Base-by-base conservation (phyloP, 2,797 vertebrate genomes). In the Atherinosoma microstoma region DNA sequence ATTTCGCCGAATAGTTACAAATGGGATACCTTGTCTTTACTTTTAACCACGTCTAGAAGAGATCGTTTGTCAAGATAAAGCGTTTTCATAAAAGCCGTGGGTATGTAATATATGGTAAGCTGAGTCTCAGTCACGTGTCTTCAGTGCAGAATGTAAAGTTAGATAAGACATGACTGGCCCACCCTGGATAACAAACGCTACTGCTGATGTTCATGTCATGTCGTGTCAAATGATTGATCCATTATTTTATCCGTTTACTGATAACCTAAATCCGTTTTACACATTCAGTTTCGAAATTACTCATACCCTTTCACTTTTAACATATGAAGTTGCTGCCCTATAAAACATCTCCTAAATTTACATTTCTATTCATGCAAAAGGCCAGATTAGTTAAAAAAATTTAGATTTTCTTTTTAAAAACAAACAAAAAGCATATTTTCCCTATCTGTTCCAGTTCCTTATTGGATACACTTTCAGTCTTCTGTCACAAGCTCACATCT, bases 161-260 rank as follows among this genome's bases (percentile, higher is more conserved):
- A 84, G 89, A 93, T 93, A 94, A 93, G 87, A 38, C 49, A 27
- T 16, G 42, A 61, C 32, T 53, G 58, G 75, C 65, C 72, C 80
- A 77, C 69, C 68, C 73, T 6, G 12, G 29, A 35, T 38, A 73
- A 35, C 38, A 15, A 0, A 34, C 3, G 7, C 63, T 7, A 9
- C 15, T 30, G 32, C 67, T 70, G 49, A 75, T 58, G 22, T n/a
- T 58, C 56, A 59, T 35, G 6, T 20, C 20, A 3, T 59, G 40
- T 54, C 64, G 9, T 58, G 62, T 45, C 2, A 47, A 38, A 47
- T 0, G 12, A 10, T 12, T 58, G 35, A 71, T 66, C 63, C 34
- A 77, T 67, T 67, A 38, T 38, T 56, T 64, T 18, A 20, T 10
- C 30, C 4, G 6, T 22, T 10, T 4, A 29, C 24, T 67, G 34